These are phyloP conservation scores for Hycleus cichorii DNA, from an alignment of 1,140 invertebrate genomes.

Conservation along the genomic window DNA sequence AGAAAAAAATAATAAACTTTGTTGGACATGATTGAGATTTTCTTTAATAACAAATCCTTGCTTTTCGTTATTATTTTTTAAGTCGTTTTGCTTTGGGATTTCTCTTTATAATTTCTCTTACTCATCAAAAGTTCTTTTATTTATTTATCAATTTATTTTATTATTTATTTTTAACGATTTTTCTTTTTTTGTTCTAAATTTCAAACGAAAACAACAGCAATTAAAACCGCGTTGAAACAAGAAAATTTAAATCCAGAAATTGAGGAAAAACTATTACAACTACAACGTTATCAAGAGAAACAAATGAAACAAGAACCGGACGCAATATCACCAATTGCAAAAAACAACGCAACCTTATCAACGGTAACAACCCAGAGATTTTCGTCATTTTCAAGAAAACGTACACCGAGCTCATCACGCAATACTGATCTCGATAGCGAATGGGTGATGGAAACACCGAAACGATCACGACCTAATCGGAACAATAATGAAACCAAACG, in stretches of 20 bases:
- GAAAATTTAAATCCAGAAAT: conserved; percentile 88
- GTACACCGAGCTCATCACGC: conserved; percentile 32
- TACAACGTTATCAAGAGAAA: conserved; percentile 79
- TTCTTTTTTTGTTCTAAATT: conserved; percentile 13
- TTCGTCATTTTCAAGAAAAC: conserved; percentile 23
- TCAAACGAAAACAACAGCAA: conserved; percentile 49
- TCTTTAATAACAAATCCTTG: conserved; percentile 27
- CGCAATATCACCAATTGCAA: conserved; percentile 17
- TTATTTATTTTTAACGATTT: conserved; percentile 18
- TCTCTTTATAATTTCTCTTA: conserved; percentile 2
- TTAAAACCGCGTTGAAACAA: conserved; percentile 74
- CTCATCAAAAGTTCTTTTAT: conserved; percentile 13
- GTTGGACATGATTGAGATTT: conserved; percentile 4
- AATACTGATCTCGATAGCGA: conserved; percentile 47
- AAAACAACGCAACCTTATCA: conserved; percentile 24
- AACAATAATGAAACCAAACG: conserved; percentile 26
- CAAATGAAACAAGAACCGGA: conserved; percentile 56
- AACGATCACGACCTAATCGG: conserved; percentile 35
- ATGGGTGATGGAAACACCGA: conserved; percentile 51
- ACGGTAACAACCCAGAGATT: conserved; percentile 23
- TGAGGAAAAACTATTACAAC: conserved; percentile 81
- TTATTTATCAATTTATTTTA: conserved; percentile 21
- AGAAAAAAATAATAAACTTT: conserved; percentile 23
- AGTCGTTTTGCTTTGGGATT: conserved; percentile 40
- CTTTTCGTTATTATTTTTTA: conserved; percentile 30